Base-by-base conservation (phyloP, 2,888 invertebrate genomes). In the Pseudococcus longispinus region DNA sequence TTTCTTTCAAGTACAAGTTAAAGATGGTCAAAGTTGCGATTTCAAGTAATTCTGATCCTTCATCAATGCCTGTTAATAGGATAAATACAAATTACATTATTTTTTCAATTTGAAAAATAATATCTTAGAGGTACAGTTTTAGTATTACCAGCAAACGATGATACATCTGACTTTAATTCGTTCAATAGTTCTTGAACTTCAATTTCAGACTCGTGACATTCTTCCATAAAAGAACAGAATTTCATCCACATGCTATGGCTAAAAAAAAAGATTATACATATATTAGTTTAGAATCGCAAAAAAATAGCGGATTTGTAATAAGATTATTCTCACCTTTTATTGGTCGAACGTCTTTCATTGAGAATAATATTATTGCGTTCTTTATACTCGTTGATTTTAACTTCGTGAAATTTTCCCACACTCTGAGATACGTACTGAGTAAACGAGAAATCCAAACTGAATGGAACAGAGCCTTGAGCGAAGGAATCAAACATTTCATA, bases 161-260 rank as follows among this genome's bases (percentile, higher is more conserved):
- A 70, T 3, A 85, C 77, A 29, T 85, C 77, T 77, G 85, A 26
- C 42, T 85, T 85, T 8, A 85, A 74, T 26, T 74, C 85, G 2
- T 70, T 42, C 11, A 85, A 29, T 37, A 46, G 8, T 29, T 74
- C 46, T 26, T 77, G 23, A 1, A 74, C 32, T 0, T 85, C 74
- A 0, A 18, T 9, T 26, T 74, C 85, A 9, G 26, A 23, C 18
- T 23, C 44, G 15, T 26, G n/a, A 77, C 70, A 85, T n/a, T 70
- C 85, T 9, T 74, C 26, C 46, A 70, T 44, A 46, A 70, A 85
- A 23, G 42, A 26, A 23, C 74, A 85, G 26, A 70, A 85, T 29
- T 85, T 85, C 13, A 23, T 85, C 85, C 85, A 85, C 70, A 85
- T 42, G 29, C 20, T 44, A 9, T 26, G 32, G 42, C 85, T 85